Percentiles rank a stretch among this genome's conserved stretches.
Evolutionary conservation across 2,113 vertebrate species (phyloP).

Genomic region (Amphiprion percula): DNA sequence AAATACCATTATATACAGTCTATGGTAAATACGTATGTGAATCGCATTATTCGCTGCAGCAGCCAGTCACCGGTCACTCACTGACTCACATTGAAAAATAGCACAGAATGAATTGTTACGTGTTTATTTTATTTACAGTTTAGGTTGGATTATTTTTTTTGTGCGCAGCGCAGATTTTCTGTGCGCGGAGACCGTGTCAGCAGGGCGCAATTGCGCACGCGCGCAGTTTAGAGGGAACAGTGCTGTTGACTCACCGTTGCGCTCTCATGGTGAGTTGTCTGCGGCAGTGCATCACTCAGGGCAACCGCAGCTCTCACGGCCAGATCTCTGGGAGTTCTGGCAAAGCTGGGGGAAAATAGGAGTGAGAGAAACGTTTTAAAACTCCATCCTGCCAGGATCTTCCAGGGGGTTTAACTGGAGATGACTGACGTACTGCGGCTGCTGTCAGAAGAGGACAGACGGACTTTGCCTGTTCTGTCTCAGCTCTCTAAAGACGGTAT

Average conservation of each 20-base stretch:
- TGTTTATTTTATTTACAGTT: too few relatives aligned
- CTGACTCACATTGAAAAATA: too few relatives aligned
- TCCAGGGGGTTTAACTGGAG: neutral
- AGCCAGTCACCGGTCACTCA: too few relatives aligned
- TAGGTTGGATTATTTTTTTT: too few relatives aligned
- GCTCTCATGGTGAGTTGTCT: neutral
- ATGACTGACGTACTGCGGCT: conserved; percentile 68
- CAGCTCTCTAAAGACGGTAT: conserved; percentile 68
- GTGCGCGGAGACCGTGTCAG: too few relatives aligned
- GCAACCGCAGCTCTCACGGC: conserved; percentile 56
- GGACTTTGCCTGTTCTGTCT: conserved; percentile 50
- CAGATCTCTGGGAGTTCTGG: conserved; percentile 24
- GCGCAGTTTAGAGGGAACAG: too few relatives aligned
- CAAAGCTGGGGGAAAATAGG: neutral
- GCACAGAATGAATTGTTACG: too few relatives aligned
- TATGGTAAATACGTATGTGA: too few relatives aligned
- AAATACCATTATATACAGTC: too few relatives aligned
- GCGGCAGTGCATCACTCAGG: conserved; percentile 29
- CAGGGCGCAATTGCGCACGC: too few relatives aligned
- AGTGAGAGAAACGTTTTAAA: neutral
- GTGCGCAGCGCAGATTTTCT: too few relatives aligned
- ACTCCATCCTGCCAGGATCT: neutral
- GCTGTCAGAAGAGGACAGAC: conserved; percentile 48
- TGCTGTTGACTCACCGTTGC: neutral
- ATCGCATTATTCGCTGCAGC: too few relatives aligned